Percentiles rank a stretch among this genome's conserved stretches.
phyloP scores from a whole-genome alignment of 2,113 vertebrate species.

The Engraulis encrasicolus region DNA sequence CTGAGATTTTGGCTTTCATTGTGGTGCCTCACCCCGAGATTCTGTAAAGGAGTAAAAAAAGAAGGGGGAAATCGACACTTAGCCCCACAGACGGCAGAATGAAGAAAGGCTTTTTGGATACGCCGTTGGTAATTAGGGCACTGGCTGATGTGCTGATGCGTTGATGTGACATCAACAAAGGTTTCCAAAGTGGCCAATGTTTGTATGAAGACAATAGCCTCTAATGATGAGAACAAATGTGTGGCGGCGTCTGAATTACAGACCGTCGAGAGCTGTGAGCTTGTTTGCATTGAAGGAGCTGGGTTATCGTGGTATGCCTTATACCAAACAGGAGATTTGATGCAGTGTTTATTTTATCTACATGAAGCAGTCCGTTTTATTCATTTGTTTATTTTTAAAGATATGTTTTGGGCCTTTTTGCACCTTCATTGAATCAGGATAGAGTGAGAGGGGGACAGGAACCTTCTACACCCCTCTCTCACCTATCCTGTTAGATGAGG shows the following conservation, averaged over 20 bases:
- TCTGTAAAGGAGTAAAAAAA: conserved; percentile 45
- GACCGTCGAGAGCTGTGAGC: not conserved
- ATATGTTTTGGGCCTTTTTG: no score
- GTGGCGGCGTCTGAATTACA: not conserved
- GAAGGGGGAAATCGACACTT: conserved; percentile 9
- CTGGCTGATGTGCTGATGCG: not conserved
- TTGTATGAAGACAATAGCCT: not conserved
- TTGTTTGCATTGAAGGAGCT: not conserved
- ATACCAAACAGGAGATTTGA: not conserved
- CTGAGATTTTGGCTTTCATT: conserved; percentile 71
- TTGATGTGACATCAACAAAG: not conserved
- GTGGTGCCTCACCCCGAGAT: conserved; percentile 61
- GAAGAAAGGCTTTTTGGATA: not conserved
- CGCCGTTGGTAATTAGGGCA: not conserved
- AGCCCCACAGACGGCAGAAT: not conserved
- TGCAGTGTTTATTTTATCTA: no score
- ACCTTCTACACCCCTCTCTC: no score
- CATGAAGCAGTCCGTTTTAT: no score
- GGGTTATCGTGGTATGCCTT: not conserved
- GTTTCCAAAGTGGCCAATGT: not conserved
- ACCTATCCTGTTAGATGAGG: no score
- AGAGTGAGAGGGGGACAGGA: no score
- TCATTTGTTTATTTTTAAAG: no score
- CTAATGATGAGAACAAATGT: not conserved
- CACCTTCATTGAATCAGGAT: no score